Percentiles rank a stretch among this genome's conserved stretches.
Conservation (phyloP, 2,797 vertebrate genomes). For the Lycodopsis pacificus region DNA sequence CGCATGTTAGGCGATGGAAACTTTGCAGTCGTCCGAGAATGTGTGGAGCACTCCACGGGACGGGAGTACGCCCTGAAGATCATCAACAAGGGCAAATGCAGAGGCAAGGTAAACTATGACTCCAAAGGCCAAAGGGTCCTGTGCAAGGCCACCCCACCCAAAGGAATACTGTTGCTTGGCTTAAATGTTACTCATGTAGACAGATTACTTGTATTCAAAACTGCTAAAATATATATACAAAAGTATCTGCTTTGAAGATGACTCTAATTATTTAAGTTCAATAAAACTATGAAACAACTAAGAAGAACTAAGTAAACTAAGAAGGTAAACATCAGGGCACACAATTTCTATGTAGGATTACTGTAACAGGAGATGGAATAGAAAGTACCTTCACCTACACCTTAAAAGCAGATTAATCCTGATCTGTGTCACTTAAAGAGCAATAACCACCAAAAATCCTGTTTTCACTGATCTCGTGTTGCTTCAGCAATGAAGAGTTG, state of each 20-base stretch:
- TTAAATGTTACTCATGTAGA: background rate
- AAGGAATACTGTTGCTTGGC: background rate
- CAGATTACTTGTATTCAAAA: background rate
- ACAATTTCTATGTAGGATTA: background rate
- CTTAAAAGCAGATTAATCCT: background rate
- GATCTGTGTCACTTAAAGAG: background rate
- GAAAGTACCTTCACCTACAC: background rate
- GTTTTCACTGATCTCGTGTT: background rate
- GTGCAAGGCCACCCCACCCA: background rate
- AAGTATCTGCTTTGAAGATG: background rate
- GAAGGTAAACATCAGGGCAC: background rate
- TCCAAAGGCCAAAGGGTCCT: background rate
- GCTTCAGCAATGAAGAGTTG: background rate
- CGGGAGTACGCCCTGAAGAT: conserved; percentile 98
- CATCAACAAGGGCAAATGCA: conserved; percentile 99
- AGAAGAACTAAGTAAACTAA: background rate
- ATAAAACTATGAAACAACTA: background rate
- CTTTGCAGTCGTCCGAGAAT: conserved; percentile 96
- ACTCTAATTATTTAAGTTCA: background rate
- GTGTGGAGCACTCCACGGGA: conserved; percentile 94
- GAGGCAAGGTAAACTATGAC: conserved; percentile 91
- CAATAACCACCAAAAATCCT: background rate
- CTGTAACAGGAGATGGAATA: background rate
- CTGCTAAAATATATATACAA: background rate
- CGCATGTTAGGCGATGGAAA: conserved; percentile 98